phyloP scores from a whole-genome alignment of 2,888 invertebrate genomes.

The Tipula unca region DNA sequence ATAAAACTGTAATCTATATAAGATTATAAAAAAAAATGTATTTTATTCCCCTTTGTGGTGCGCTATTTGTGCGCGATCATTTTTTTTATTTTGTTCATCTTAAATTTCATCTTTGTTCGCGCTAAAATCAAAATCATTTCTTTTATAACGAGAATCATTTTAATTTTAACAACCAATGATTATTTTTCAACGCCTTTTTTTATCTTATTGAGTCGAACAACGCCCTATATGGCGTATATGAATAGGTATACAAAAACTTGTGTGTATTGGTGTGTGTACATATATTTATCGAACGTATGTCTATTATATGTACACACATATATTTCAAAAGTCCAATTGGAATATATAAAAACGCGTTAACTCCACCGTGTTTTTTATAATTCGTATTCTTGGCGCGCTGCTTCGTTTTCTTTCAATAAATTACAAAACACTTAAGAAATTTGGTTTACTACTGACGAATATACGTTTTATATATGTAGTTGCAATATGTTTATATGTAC shows the following conservation, averaged over 20 bases:
- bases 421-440: neutral
- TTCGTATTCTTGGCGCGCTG: neutral
- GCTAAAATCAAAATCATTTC: neutral
- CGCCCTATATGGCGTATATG: neutral
- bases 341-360: neutral
- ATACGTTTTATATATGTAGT: neutral
- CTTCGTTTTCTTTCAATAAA: neutral
- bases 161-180: neutral
- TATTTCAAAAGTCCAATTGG: neutral
- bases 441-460: neutral
- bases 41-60: neutral
- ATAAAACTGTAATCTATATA: neutral
- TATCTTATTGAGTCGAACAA: neutral
- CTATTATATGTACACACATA: neutral
- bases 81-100: neutral
- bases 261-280: neutral
- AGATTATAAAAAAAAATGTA: neutral
- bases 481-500: neutral
- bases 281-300: neutral
- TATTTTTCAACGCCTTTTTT: slow-evolving; percentile 9
- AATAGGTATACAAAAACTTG: neutral
- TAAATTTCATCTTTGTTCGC: neutral
- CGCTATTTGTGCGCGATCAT: neutral
- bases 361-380: neutral
- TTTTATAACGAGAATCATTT: neutral